Evolutionary conservation across 2,113 vertebrate species (phyloP).

Genomic region (Saguinus imperator): DNA sequence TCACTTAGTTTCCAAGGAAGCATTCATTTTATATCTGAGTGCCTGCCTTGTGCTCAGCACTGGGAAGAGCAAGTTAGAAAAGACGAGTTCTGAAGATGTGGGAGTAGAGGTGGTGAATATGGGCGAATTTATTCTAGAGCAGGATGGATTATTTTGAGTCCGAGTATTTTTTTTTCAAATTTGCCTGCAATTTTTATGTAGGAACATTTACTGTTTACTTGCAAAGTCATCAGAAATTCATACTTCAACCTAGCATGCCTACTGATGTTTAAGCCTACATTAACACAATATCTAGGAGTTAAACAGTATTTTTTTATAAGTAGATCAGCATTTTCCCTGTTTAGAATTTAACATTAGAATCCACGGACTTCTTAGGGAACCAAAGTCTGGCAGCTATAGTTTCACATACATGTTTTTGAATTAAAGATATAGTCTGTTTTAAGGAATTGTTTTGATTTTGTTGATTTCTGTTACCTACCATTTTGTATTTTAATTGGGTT

Average conservation of each 20-base stretch:
- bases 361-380: background rate
- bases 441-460: slow-evolving; percentile 57
- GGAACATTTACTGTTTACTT: background rate
- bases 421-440: slow-evolving; percentile 17
- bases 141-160: background rate
- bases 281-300: background rate
- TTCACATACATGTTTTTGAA: background rate
- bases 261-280: background rate
- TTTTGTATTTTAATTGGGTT: slow-evolving; percentile 67
- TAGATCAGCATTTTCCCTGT: slow-evolving; percentile 30
- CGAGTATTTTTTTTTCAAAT: slow-evolving; percentile 29
- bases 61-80: background rate
- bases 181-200: background rate
- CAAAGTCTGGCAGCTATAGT: background rate
- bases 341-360: background rate
- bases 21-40: background rate
- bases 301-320: slow-evolving; percentile 17
- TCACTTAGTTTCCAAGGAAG: slow-evolving; percentile 29
- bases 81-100: background rate
- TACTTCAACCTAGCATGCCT: background rate
- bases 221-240: background rate
- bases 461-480: slow-evolving; percentile 47
- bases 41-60: background rate
- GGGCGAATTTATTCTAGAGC: background rate
- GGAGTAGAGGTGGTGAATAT: background rate